Evolutionary conservation across 1,140 invertebrate species (phyloP).

Genomic region (Drosophila guanche): DNA sequence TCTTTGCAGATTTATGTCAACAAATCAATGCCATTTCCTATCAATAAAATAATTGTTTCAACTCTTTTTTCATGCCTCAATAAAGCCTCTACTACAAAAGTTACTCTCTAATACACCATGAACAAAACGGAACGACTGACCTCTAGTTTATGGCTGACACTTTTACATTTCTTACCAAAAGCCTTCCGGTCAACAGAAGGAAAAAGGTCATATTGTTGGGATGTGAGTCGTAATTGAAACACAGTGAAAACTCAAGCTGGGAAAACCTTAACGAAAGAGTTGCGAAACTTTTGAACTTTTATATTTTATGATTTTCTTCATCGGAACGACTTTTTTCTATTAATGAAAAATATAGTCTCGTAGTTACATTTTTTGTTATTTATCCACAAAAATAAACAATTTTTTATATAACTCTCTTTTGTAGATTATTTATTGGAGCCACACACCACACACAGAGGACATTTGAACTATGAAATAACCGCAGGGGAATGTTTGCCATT

Average conservation of each 20-base stretch:
- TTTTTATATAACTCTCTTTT: slow-evolving; percentile 37
- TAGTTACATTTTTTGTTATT: slow-evolving; percentile 61
- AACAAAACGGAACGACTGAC: slow-evolving; percentile 15
- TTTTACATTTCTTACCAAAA: slow-evolving; percentile 6
- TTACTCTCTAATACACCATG: slow-evolving; percentile 13
- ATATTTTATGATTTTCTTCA: not conserved
- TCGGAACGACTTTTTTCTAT: no score
- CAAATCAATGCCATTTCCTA: slow-evolving; percentile 15
- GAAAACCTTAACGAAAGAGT: not conserved
- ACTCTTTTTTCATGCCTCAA: no score
- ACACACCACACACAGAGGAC: slow-evolving; percentile 42
- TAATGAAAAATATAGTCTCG: not conserved
- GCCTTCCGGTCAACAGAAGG: slow-evolving; percentile 5
- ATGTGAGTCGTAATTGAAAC: not conserved
- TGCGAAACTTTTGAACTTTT: not conserved
- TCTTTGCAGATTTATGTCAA: slow-evolving; percentile 9
- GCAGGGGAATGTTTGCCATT: slow-evolving; percentile 63
- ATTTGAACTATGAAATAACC: slow-evolving; percentile 76
- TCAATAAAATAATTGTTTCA: slow-evolving; percentile 3
- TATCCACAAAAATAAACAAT: slow-evolving; percentile 14
- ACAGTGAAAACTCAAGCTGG: not conserved
- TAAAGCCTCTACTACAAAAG: not conserved
- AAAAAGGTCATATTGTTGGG: not conserved
- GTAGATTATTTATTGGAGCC: slow-evolving; percentile 72
- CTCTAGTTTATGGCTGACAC: slow-evolving; percentile 17